These are phyloP conservation scores for Empidonax traillii DNA, from an alignment of 2,113 vertebrate genomes.

Conservation along the genomic window DNA sequence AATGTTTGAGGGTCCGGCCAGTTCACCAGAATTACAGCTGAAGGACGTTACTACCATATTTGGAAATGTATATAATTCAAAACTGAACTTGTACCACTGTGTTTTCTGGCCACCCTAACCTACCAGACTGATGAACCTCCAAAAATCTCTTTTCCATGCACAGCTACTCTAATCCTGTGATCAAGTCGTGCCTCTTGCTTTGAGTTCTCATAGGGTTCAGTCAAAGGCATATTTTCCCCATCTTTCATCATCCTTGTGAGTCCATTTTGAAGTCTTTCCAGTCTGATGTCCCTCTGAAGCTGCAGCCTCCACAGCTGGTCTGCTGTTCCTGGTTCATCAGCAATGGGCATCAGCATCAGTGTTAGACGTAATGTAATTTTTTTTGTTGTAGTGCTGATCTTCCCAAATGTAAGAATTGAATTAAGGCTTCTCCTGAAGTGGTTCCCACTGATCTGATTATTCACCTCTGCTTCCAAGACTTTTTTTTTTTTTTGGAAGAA, in stretches of 20 bases:
- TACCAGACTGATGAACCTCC: background rate
- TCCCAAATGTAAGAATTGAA: background rate
- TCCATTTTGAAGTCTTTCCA: background rate
- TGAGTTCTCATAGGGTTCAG: background rate
- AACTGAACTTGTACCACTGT: background rate
- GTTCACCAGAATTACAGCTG: background rate
- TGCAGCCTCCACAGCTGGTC: background rate
- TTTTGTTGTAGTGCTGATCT: background rate
- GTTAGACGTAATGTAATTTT: background rate
- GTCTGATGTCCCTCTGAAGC: background rate
- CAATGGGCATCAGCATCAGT: background rate
- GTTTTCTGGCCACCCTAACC: background rate
- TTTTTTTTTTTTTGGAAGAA: background rate
- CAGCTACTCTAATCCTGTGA: background rate
- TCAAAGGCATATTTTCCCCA: background rate
- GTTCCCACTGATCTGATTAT: background rate
- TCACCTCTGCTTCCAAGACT: background rate
- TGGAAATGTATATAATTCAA: background rate
- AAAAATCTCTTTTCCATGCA: background rate
- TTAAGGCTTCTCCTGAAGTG: background rate
- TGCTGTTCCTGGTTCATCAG: background rate
- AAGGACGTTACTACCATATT: background rate
- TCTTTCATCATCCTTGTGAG: background rate
- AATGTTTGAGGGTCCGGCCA: background rate
- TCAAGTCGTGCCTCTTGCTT: background rate